These are phyloP conservation scores for Quadroppia sp. DNA, from an alignment of 2,888 invertebrate species.

Conservation along the genomic window DNA sequence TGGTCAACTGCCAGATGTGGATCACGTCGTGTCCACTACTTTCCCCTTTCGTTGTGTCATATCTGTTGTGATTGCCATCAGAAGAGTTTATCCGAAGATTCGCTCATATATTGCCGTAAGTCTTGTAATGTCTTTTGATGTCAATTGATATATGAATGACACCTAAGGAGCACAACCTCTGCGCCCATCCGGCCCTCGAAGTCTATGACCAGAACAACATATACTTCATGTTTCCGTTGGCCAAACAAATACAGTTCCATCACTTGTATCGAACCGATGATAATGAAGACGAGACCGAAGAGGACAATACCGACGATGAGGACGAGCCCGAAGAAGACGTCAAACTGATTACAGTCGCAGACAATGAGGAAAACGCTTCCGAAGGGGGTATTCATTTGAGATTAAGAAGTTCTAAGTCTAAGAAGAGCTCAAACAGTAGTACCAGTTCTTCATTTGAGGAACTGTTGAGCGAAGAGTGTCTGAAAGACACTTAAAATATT, in stretches of 20 bases:
- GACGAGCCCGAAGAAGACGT: slow-evolving; percentile 41
- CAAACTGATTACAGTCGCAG: background rate
- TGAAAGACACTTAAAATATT: background rate
- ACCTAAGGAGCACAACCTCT: slow-evolving; percentile 49
- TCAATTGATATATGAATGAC: slow-evolving; percentile 2
- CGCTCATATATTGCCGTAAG: slow-evolving; percentile 39
- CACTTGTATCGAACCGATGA: slow-evolving; percentile 54
- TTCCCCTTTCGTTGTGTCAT: slow-evolving; percentile 55
- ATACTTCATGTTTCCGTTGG: slow-evolving; percentile 55
- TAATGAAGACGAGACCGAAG: slow-evolving; percentile 44
- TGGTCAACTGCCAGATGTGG: slow-evolving; percentile 53
- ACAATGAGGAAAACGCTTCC: slow-evolving; percentile 18
- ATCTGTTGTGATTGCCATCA: slow-evolving; percentile 55
- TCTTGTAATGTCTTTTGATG: background rate
- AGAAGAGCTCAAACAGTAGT: background rate
- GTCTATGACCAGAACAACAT: slow-evolving; percentile 54
- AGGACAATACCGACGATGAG: slow-evolving; percentile 41
- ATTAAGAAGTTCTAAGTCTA: slow-evolving; percentile 18
- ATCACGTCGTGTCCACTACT: slow-evolving; percentile 53
- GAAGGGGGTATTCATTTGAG: background rate
- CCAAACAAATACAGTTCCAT: slow-evolving; percentile 56
- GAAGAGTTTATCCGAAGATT: slow-evolving; percentile 54
- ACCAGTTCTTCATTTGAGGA: slow-evolving; percentile 40
- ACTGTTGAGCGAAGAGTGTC: slow-evolving; percentile 3
- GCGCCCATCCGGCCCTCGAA: slow-evolving; percentile 56